Percentiles rank a stretch among this genome's conserved stretches.
phyloP scores from a whole-genome alignment of 2,888 invertebrate genomes.

The Agonopterix heracliana region DNA sequence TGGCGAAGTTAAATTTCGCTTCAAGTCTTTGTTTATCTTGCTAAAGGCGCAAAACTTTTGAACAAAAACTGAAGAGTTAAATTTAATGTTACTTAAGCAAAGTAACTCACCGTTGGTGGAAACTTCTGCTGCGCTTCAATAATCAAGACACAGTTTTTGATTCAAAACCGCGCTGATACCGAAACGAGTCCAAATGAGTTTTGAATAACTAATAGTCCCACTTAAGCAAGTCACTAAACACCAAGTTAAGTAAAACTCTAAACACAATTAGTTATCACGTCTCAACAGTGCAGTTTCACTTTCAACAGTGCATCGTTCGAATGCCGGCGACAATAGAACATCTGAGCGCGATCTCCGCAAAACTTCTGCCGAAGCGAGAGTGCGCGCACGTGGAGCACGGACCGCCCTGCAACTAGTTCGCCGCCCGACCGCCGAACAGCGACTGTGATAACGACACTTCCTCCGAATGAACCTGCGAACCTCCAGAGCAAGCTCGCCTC shows the following conservation, averaged over 20 bases:
- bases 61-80: too few relatives aligned
- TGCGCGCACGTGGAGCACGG: constrained; percentile 28
- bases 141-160: constrained; percentile 64
- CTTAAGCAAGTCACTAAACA: constrained; percentile 37
- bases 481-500: constrained; percentile 60
- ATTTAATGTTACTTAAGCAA: background rate
- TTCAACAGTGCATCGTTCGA: constrained; percentile 53
- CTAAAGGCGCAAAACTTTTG: too few relatives aligned
- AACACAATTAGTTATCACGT: constrained; percentile 56
- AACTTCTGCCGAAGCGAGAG: constrained; percentile 55
- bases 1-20: too few relatives aligned
- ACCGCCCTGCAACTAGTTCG: constrained; percentile 43
- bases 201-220: background rate
- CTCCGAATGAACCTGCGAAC: constrained; percentile 63
- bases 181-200: constrained; percentile 49
- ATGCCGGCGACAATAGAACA: constrained; percentile 38
- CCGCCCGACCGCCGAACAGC: constrained; percentile 68
- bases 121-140: constrained; percentile 48
- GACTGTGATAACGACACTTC: constrained; percentile 73
- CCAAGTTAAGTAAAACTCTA: constrained; percentile 40
- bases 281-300: constrained; percentile 57
- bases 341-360: constrained; percentile 56
- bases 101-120: constrained; percentile 38
- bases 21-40: too few relatives aligned
- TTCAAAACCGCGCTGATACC: constrained; percentile 68